Evolutionary conservation across 1,140 invertebrate genomes (phyloP), one percentile per base, ranked within the genome.

Genomic region (Andricus grossulariae): DNA sequence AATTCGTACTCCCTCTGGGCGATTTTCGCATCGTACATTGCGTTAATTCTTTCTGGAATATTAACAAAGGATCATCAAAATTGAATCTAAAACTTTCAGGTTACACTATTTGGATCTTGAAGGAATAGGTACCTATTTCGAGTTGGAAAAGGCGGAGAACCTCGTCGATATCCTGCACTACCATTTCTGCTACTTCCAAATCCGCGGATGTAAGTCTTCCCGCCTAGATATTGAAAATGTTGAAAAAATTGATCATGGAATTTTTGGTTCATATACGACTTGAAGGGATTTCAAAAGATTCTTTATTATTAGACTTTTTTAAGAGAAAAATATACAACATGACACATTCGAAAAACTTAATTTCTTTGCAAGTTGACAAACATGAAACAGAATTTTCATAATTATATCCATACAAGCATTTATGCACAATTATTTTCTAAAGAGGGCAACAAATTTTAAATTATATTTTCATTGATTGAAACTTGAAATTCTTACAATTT

Each of bases 51-150:
- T 72, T 88, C 85, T 88, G 72, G 57, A 83, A 80, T 6, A 74
- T 13, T 8, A 45, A 80, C 74, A 18, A 54, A 80, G 11, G 57
- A 72, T 50, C 55, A 78, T 32, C 4, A 70, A 4, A 8, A 70
- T 3, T 54, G 81, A 70, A 45, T 45, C 5, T 45, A 1, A 45
- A 11, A 45, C 10, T 45, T 7, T 45, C 8, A 45, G 39, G 8
- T 45, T 11, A 1, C 6, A 72, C 51, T 74, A 11, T 18, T 50
- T 50, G 60, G 50, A 80, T 76, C 71, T 77, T 72, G 75, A 72
- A 92, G 88, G 75, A 88, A 82, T 89, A 86, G 21, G 90, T 90
- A 90, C 93, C 93, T 78, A 92, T 90, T 50, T 93, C 92, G 72
- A 84, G 86, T 80, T 81, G 86, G 71, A 86, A 89, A 15, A 72